phyloP scores from a whole-genome alignment of 2,797 vertebrate genomes.

The Cygnus olor region DNA sequence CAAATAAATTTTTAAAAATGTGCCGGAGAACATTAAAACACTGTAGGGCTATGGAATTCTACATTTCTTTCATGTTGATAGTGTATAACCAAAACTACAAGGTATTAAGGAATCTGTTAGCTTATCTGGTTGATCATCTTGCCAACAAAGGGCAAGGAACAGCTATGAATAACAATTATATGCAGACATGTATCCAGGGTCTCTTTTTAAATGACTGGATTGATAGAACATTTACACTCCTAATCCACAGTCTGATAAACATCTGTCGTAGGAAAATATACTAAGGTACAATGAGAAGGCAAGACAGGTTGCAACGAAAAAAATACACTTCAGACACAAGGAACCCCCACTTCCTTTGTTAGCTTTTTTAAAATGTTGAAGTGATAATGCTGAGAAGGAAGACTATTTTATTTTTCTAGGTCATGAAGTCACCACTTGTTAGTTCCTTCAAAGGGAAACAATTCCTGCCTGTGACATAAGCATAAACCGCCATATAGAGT shows the following conservation, averaged over 20 bases:
- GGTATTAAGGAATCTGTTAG: not conserved
- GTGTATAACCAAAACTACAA: not conserved
- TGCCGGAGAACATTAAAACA: not conserved
- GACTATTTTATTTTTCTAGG: slow-evolving; percentile 12
- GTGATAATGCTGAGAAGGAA: not conserved
- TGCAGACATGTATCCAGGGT: not conserved
- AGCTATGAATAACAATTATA: not conserved
- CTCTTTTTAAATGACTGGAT: not conserved
- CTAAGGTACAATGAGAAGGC: not conserved
- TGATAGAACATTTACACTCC: not conserved
- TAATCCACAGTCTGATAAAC: not conserved
- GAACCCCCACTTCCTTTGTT: not conserved
- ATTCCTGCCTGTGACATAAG: slow-evolving; percentile 43
- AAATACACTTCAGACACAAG: not conserved
- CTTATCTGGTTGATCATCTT: not conserved
- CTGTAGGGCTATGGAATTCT: not conserved
- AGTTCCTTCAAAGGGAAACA: slow-evolving; percentile 39
- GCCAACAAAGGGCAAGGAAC: not conserved
- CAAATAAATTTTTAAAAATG: not conserved
- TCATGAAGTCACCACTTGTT: slow-evolving; percentile 33
- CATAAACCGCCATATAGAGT: slow-evolving; percentile 52
- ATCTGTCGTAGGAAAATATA: not conserved
- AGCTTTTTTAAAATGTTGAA: not conserved
- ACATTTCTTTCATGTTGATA: not conserved
- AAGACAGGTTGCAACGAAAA: not conserved